Evolutionary conservation across 1,140 invertebrate species (phyloP).

Genomic region (Solenopsis fugax): DNA sequence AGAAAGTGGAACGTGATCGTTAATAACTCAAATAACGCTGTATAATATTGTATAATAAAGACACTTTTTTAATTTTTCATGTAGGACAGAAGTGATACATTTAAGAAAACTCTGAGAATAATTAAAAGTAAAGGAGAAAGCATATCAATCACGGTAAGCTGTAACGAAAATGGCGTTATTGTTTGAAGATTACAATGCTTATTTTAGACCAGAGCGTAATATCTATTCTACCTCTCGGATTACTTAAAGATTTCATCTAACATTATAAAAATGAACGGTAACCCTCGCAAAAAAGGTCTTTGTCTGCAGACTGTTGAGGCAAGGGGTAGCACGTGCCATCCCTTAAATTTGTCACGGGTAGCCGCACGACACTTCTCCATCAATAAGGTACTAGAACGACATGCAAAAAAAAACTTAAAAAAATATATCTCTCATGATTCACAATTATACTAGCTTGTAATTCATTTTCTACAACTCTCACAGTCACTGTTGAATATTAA

Average conservation of each 20-base stretch:
- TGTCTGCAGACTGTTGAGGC: neutral
- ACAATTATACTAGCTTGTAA: neutral
- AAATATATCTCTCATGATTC: neutral
- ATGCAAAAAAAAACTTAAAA: neutral
- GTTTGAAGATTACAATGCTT: neutral
- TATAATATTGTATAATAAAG: neutral
- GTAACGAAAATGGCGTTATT: neutral
- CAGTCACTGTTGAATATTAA: too few relatives aligned
- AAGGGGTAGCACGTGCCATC: neutral
- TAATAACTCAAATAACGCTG: neutral
- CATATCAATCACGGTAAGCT: neutral
- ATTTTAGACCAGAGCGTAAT: neutral
- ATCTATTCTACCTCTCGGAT: neutral
- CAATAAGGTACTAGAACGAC: neutral
- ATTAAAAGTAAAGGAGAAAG: neutral
- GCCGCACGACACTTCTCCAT: neutral
- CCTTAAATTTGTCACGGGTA: slow-evolving; percentile 27
- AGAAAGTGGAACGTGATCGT: neutral
- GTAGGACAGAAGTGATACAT: neutral
- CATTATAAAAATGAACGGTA: slow-evolving; percentile 25
- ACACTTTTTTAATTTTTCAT: neutral
- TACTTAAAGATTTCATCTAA: neutral
- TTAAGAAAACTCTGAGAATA: neutral
- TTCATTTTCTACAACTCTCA: neutral
- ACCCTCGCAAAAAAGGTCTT: neutral